Percentiles rank a stretch among this genome's conserved stretches.
phyloP scores from a whole-genome alignment of 35 echinoderm and acorn worm species.

The Apostichopus parvimensis region DNA sequence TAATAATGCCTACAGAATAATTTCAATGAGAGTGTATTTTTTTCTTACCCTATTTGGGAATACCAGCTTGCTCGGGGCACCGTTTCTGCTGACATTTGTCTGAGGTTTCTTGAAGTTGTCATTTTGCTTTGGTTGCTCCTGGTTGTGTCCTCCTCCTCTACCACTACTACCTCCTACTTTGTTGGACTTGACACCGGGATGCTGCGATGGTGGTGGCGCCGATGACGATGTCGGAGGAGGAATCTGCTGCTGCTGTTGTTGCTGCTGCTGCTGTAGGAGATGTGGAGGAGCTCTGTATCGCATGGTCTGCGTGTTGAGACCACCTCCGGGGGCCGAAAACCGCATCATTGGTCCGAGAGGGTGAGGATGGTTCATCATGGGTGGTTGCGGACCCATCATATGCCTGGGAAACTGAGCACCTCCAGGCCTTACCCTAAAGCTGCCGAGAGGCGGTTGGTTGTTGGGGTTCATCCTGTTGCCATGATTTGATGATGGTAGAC shows the following conservation, averaged over 20 bases:
- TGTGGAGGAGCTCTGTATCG: constrained; percentile 14
- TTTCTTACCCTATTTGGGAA: constrained; percentile 42
- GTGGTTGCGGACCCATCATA: constrained; percentile 41
- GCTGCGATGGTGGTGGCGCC: neutral
- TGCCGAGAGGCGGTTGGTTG: constrained; percentile 13
- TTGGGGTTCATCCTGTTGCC: constrained; percentile 2
- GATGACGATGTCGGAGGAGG: constrained; percentile 17
- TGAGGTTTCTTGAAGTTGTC: constrained; percentile 26
- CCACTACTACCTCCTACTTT: neutral
- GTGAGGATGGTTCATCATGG: constrained; percentile 44
- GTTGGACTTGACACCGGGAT: constrained; percentile 1
- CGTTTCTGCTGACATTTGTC: neutral
- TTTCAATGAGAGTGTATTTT: no score
- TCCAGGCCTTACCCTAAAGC: constrained; percentile 36
- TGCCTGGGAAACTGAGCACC: constrained; percentile 43
- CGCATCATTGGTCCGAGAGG: constrained; percentile 48
- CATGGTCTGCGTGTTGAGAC: constrained; percentile 46
- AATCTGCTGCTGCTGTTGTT: neutral
- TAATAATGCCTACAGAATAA: no score
- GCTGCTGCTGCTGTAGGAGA: neutral
- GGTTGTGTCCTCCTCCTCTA: neutral
- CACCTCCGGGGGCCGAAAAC: constrained; percentile 1
- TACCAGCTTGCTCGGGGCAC: constrained; percentile 44
- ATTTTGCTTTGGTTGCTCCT: constrained; percentile 37
- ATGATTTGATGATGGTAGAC: constrained; percentile 7